Conservation (phyloP, 2,888 invertebrate genomes). For the Temnothorax unifasciatus region DNA sequence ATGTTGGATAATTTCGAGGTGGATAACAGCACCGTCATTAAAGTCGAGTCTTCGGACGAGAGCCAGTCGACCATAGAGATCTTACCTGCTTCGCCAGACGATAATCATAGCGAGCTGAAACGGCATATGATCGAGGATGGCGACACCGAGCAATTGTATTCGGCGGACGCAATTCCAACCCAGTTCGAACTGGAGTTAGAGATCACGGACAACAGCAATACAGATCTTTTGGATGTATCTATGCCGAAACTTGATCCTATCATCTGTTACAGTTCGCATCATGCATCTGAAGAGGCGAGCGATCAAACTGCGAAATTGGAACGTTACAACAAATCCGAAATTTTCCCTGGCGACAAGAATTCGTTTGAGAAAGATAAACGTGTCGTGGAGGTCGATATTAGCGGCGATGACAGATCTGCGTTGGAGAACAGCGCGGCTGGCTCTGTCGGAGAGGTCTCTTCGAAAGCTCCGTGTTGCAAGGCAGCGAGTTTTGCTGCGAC, state of each 20-base stretch:
- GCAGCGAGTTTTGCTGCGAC: background rate
- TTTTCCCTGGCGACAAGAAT: background rate
- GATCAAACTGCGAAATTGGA: background rate
- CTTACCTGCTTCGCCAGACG: slow-evolving; percentile 81
- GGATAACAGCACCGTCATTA: slow-evolving; percentile 77
- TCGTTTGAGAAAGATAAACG: background rate
- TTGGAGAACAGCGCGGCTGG: background rate
- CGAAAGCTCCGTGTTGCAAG: background rate
- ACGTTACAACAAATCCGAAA: background rate
- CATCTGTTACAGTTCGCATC: background rate
- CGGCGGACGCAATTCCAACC: slow-evolving; percentile 81
- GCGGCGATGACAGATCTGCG: slow-evolving; percentile 22
- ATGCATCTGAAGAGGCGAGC: background rate
- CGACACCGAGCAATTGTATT: slow-evolving; percentile 69
- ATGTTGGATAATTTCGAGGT: slow-evolving; percentile 43
- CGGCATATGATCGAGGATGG: slow-evolving; percentile 39
- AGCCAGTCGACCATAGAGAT: slow-evolving; percentile 84
- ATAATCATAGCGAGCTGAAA: slow-evolving; percentile 68
- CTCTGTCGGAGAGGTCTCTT: background rate
- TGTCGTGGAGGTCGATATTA: slow-evolving; percentile 4
- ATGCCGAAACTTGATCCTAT: slow-evolving; percentile 62
- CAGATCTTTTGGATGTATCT: slow-evolving; percentile 73
- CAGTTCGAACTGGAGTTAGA: slow-evolving; percentile 83
- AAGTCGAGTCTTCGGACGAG: slow-evolving; percentile 84
- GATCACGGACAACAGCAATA: slow-evolving; percentile 78